Evolutionary conservation across 2,113 vertebrate species (phyloP).

Genomic region (Meleagris gallopavo): DNA sequence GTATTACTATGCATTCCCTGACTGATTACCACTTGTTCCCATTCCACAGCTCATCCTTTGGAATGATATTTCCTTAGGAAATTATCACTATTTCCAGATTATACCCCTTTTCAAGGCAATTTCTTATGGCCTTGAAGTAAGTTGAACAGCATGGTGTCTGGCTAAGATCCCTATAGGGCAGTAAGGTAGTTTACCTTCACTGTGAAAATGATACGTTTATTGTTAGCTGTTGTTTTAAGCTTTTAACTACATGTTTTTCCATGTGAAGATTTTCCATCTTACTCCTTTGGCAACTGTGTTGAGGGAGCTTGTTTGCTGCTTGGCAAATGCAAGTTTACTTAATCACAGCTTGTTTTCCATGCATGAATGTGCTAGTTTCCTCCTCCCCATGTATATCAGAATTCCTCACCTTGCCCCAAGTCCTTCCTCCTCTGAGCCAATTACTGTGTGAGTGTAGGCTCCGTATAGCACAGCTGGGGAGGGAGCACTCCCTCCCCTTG

Average conservation of each 20-base stretch:
- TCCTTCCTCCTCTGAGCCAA: neutral
- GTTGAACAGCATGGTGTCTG: neutral
- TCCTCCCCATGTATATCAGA: neutral
- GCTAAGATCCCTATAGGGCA: neutral
- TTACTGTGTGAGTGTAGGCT: neutral
- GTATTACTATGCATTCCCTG: neutral
- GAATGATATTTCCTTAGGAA: no score
- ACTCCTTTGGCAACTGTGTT: neutral
- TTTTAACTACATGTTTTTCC: neutral
- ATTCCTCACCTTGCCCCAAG: neutral
- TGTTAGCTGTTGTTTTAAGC: neutral
- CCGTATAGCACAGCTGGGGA: neutral
- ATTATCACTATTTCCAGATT: neutral
- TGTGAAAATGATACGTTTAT: neutral
- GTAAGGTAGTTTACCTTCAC: neutral
- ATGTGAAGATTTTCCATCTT: neutral
- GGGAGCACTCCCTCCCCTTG: neutral
- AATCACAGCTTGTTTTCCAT: neutral
- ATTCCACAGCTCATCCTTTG: neutral
- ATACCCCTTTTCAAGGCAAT: neutral
- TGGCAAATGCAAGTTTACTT: conserved; percentile 4
- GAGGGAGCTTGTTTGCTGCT: neutral
- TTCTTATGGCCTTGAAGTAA: neutral
- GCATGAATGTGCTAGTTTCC: neutral
- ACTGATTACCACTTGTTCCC: neutral